These are phyloP conservation scores for Cistogaster globosa DNA, from an alignment of 2,888 invertebrate species.

Conservation along the genomic window DNA sequence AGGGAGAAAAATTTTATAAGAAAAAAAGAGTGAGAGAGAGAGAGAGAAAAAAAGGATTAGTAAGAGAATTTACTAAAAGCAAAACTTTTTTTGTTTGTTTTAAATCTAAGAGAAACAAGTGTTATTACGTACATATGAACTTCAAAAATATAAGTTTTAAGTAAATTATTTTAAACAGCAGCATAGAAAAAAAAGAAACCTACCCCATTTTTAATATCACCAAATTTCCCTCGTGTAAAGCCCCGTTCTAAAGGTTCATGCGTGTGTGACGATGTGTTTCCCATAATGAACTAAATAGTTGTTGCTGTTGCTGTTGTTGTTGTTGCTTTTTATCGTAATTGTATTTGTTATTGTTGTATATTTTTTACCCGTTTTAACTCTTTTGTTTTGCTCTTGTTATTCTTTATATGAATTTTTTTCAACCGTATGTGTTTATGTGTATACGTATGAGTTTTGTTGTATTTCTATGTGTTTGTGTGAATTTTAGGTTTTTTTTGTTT, in stretches of 20 bases:
- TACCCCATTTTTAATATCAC: slow-evolving; percentile 84
- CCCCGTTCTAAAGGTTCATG: slow-evolving; percentile 92
- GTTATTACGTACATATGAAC: slow-evolving; percentile 45
- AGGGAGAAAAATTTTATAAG: neutral
- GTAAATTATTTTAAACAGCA: neutral
- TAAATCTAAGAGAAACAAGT: slow-evolving; percentile 78
- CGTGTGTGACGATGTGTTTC: slow-evolving; percentile 92
- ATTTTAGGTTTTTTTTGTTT: slow-evolving; percentile 42
- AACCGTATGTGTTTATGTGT: neutral
- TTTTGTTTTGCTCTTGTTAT: slow-evolving; percentile 60
- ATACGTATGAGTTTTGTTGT: neutral
- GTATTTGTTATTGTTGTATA: slow-evolving; percentile 19
- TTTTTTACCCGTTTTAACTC: slow-evolving; percentile 16
- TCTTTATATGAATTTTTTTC: slow-evolving; percentile 23
- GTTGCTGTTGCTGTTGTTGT: slow-evolving; percentile 16
- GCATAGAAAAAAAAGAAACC: slow-evolving; percentile 74
- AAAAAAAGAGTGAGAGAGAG: slow-evolving; percentile 32
- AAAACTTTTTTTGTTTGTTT: slow-evolving; percentile 10
- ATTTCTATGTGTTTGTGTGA: slow-evolving; percentile 5
- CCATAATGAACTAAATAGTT: slow-evolving; percentile 84
- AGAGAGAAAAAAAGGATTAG: slow-evolving; percentile 41
- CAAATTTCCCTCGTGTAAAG: slow-evolving; percentile 83
- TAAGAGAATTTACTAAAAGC: slow-evolving; percentile 30
- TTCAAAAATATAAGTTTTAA: neutral
- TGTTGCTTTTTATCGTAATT: slow-evolving; percentile 69